These are phyloP conservation scores for Medauroidea extradentata DNA, from an alignment of 1,140 invertebrate genomes.

Conservation along the genomic window DNA sequence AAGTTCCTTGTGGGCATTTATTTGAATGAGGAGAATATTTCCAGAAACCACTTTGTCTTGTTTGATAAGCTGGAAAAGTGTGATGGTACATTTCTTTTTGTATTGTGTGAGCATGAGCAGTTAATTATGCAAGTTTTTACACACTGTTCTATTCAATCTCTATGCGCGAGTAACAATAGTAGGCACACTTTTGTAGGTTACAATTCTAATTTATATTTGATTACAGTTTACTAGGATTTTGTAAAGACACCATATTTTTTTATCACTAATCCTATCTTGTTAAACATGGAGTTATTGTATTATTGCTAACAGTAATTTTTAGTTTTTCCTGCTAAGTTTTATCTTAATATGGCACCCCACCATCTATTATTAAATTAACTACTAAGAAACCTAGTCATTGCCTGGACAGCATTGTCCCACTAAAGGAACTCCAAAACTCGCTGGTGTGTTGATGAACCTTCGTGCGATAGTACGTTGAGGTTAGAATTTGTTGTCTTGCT, in stretches of 20 bases:
- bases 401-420: constrained; percentile 9
- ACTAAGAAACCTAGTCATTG: constrained; percentile 11
- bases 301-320: background rate
- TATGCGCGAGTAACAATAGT: too few species aligned
- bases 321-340: background rate
- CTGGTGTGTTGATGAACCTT: constrained; percentile 5
- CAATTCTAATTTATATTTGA: too few species aligned
- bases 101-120: background rate
- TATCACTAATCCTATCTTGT: background rate
- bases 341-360: constrained; percentile 1
- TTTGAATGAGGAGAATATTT: background rate
- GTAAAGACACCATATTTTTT: background rate
- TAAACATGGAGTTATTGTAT: too few species aligned
- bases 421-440: constrained; percentile 15
- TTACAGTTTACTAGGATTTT: background rate
- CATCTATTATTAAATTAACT: constrained; percentile 1
- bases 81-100: background rate
- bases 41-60: background rate
- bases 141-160: background rate
- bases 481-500: too few species aligned
- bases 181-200: too few species aligned
- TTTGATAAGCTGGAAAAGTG: background rate
- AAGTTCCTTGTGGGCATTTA: constrained; percentile 15
- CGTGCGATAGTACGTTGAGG: too few species aligned
- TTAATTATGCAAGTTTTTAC: background rate